Evolutionary conservation across 2,888 invertebrate genomes (phyloP).

Genomic region (Acanthopleura granulata): DNA sequence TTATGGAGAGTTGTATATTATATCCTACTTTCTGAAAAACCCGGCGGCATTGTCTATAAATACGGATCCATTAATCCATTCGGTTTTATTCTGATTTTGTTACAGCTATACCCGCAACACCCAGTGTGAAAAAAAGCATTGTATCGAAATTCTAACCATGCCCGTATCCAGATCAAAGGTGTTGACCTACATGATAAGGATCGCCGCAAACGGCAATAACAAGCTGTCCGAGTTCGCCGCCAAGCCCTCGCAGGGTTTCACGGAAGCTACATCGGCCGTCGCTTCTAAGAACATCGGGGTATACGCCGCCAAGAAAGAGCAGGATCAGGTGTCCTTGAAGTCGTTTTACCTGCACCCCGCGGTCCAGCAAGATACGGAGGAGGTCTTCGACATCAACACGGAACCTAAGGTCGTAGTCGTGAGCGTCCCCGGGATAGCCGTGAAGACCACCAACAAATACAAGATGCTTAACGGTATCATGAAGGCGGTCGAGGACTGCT

Average conservation of each 20-base stretch:
- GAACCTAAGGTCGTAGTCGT: background rate
- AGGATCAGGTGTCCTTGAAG: background rate
- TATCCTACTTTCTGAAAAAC: too few species aligned
- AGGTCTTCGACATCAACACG: background rate
- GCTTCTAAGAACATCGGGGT: background rate
- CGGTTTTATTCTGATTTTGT: too few species aligned
- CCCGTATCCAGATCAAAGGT: background rate
- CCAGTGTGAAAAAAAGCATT: too few species aligned
- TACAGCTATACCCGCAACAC: too few species aligned
- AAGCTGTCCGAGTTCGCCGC: background rate
- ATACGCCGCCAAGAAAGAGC: background rate
- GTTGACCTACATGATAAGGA: background rate
- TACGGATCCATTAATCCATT: too few species aligned
- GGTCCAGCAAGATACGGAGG: background rate
- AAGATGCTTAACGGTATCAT: background rate
- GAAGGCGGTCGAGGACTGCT: background rate
- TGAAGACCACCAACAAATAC: conserved; percentile 1
- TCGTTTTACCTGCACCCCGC: background rate
- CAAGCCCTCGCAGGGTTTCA: background rate
- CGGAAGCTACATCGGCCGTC: background rate
- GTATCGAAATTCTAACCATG: too few species aligned
- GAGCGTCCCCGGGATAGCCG: background rate
- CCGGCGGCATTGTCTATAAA: too few species aligned
- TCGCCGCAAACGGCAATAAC: background rate
- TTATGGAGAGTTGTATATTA: too few species aligned